These are phyloP conservation scores for Phymastichus coffea DNA, from an alignment of 1,140 invertebrate species.

Conservation along the genomic window DNA sequence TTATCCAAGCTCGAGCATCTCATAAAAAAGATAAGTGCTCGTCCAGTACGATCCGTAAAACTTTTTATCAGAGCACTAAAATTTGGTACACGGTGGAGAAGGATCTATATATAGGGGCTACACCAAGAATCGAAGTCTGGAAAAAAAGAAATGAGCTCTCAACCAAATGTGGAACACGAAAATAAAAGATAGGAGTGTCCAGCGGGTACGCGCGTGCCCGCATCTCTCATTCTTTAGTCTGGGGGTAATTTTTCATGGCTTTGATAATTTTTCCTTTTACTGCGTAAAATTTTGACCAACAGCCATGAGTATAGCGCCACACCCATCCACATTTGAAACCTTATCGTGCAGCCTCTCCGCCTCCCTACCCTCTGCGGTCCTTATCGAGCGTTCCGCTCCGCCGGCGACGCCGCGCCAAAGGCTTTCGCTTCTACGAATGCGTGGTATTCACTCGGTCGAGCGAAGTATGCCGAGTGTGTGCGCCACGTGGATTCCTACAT, in stretches of 20 bases:
- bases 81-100: slow-evolving; percentile 20
- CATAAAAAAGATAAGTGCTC: slow-evolving; percentile 4
- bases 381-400: slow-evolving; percentile 40
- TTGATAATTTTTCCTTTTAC: slow-evolving; percentile 6
- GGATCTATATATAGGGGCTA: no score
- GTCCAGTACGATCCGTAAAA: slow-evolving; percentile 1
- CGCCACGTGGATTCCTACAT: no score
- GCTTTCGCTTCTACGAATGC: no score
- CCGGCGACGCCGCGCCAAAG: no score
- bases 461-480: not conserved
- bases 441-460: no score
- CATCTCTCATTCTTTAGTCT: no score
- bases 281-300: slow-evolving; percentile 19
- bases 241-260: slow-evolving; percentile 15
- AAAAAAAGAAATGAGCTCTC: no score
- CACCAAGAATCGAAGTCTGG: no score
- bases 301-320: slow-evolving; percentile 1
- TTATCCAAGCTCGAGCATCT: slow-evolving; percentile 19
- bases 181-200: no score
- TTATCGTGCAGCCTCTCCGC: no score
- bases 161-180: no score
- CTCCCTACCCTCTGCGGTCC: slow-evolving; percentile 20
- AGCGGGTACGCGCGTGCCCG: no score
- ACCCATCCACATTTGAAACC: slow-evolving; percentile 33
- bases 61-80: slow-evolving; percentile 25